These are phyloP conservation scores for Pterois miles DNA, from an alignment of 2,797 vertebrate species.

Conservation along the genomic window DNA sequence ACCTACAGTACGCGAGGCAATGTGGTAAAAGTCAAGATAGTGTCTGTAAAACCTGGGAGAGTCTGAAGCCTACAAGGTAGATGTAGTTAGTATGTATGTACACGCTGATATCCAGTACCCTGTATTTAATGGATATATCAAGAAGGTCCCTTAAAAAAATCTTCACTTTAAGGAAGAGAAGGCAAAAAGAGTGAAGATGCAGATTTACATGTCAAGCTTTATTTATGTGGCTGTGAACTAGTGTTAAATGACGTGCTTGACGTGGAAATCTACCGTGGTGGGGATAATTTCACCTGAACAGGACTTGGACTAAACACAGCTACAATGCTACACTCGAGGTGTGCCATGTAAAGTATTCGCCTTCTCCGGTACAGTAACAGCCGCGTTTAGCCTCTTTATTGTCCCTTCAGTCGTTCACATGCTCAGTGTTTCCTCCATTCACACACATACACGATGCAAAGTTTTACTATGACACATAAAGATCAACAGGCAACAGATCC, in stretches of 20 bases:
- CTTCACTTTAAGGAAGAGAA: conserved; percentile 64
- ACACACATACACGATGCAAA: conserved; percentile 55
- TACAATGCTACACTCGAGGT: conserved; percentile 23
- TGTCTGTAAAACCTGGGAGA: conserved; percentile 49
- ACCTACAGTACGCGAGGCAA: conserved; percentile 60
- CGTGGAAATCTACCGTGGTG: conserved; percentile 54
- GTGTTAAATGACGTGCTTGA: conserved; percentile 58
- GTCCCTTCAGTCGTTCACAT: conserved; percentile 34
- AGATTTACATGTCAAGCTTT: conserved; percentile 64
- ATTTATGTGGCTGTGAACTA: conserved; percentile 32
- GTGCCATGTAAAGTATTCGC: conserved; percentile 39
- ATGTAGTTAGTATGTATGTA: conserved; percentile 58
- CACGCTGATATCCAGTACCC: conserved; percentile 72
- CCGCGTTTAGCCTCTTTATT: conserved; percentile 1
- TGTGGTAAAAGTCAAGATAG: conserved; percentile 53
- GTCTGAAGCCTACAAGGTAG: conserved; percentile 33
- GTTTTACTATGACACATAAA: conserved; percentile 71
- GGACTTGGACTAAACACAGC: conserved; percentile 57
- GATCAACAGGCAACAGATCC: conserved; percentile 47
- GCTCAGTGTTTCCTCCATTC: conserved; percentile 48
- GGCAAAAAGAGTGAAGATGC: conserved; percentile 65
- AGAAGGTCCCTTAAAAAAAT: conserved; percentile 63
- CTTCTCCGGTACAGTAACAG: conserved; percentile 13
- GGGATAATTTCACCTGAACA: conserved; percentile 42
- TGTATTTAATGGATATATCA: conserved; percentile 63